These are phyloP conservation scores for Lacanobia oleracea DNA, from an alignment of 2,888 invertebrate species.

Conservation along the genomic window DNA sequence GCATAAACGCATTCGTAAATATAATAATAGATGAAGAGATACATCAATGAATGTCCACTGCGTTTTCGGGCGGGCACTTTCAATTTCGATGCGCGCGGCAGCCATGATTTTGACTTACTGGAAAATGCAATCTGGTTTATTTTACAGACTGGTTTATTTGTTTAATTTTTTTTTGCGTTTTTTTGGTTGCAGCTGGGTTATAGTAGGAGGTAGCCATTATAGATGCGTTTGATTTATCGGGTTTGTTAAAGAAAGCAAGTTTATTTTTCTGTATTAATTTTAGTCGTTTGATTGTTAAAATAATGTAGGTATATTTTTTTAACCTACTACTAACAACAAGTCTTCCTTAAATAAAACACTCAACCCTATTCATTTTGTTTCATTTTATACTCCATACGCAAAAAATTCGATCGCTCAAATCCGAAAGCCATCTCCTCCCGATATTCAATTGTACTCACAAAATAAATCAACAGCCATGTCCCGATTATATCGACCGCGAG, in stretches of 20 bases:
- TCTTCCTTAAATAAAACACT: not conserved
- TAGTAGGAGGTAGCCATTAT: not conserved
- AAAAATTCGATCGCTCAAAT: not conserved
- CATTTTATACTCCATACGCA: not conserved
- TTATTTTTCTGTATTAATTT: not conserved
- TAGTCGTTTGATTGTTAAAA: not conserved
- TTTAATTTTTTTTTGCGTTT: slow-evolving; percentile 18
- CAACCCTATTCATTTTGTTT: not conserved
- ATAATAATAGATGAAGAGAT: slow-evolving; percentile 88
- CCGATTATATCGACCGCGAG: slow-evolving; percentile 5
- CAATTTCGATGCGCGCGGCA: slow-evolving; percentile 78
- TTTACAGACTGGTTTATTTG: not conserved
- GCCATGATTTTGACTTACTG: slow-evolving; percentile 63
- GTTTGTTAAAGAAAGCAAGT: no score
- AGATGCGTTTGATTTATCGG: not conserved
- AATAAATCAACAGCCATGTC: slow-evolving; percentile 28
- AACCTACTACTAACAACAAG: not conserved
- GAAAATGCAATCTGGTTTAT: slow-evolving; percentile 46
- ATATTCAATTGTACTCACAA: slow-evolving; percentile 17
- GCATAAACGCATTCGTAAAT: slow-evolving; percentile 84
- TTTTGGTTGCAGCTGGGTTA: not conserved
- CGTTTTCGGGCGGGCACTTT: slow-evolving; percentile 84
- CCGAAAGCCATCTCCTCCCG: not conserved
- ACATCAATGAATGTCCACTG: slow-evolving; percentile 85
- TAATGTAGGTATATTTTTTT: not conserved